Evolutionary conservation across 2,113 vertebrate species (phyloP).

Genomic region (Dolichotis patagonum): DNA sequence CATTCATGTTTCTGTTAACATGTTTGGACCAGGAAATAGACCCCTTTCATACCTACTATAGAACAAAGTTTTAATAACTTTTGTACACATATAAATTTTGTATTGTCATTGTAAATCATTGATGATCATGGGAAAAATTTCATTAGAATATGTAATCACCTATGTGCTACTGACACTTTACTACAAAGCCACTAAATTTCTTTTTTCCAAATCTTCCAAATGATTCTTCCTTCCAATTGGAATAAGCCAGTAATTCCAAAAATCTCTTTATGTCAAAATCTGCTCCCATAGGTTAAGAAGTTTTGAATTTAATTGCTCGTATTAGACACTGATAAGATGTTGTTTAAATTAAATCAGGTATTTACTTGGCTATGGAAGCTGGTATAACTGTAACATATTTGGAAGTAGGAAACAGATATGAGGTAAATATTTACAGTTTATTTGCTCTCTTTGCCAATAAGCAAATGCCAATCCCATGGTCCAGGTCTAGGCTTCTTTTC

Average conservation of each 20-base stretch:
- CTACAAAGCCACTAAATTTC: neutral
- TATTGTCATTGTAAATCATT: neutral
- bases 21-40: neutral
- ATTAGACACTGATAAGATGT: neutral
- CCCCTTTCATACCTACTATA: neutral
- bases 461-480: neutral
- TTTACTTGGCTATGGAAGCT: neutral
- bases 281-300: neutral
- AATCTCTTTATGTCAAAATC: neutral
- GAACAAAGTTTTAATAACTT: neutral
- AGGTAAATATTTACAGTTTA: neutral
- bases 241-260: neutral
- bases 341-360: neutral
- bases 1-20: neutral
- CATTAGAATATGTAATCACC: neutral
- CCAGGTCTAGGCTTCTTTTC: neutral
- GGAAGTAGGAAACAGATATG: neutral
- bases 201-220: slow-evolving; percentile 5
- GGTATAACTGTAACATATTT: neutral
- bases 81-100: neutral
- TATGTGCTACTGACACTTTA: neutral
- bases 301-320: neutral
- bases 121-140: neutral
- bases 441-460: neutral
- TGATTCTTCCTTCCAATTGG: neutral